phyloP scores from a whole-genome alignment of 1,140 invertebrate species.

The Aphelinus certus region DNA sequence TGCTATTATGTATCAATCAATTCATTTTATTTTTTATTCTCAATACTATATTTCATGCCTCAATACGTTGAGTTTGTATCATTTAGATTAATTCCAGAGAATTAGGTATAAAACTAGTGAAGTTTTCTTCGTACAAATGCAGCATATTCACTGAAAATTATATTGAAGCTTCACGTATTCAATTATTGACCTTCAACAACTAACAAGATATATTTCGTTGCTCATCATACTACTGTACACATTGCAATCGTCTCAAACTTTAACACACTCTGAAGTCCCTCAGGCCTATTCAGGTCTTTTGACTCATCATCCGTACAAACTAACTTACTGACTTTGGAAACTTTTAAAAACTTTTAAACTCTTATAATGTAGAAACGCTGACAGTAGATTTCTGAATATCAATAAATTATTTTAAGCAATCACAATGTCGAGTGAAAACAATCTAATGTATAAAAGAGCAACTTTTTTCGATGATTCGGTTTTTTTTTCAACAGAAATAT shows the following conservation, averaged over 20 bases:
- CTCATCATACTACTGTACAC: constrained; percentile 47
- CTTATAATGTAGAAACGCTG: too few relatives aligned
- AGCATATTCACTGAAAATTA: neutral
- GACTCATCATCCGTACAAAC: too few relatives aligned
- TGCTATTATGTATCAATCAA: too few relatives aligned
- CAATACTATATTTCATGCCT: constrained; percentile 49
- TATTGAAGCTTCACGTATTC: constrained; percentile 23
- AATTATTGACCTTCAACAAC: constrained; percentile 4
- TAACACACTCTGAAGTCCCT: constrained; percentile 11
- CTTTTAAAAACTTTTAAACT: too few relatives aligned
- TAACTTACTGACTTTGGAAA: too few relatives aligned
- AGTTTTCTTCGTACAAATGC: constrained; percentile 38
- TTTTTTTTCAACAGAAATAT: too few relatives aligned
- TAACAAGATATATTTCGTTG: constrained; percentile 41
- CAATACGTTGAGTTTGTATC: constrained; percentile 48
- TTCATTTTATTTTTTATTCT: constrained; percentile 12
- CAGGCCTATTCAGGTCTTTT: neutral
- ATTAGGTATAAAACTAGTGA: constrained; percentile 59
- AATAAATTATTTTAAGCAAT: too few relatives aligned
- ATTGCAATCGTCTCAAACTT: neutral
- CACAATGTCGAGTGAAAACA: too few relatives aligned
- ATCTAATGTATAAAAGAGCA: too few relatives aligned
- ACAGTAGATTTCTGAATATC: too few relatives aligned
- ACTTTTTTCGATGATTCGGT: too few relatives aligned
- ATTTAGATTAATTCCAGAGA: constrained; percentile 51